A percentile compares a stretch with the other conserved stretches of the same genome.
phyloP scores from a whole-genome alignment of 2,797 vertebrate genomes.

The Poeciliopsis gracilis region DNA sequence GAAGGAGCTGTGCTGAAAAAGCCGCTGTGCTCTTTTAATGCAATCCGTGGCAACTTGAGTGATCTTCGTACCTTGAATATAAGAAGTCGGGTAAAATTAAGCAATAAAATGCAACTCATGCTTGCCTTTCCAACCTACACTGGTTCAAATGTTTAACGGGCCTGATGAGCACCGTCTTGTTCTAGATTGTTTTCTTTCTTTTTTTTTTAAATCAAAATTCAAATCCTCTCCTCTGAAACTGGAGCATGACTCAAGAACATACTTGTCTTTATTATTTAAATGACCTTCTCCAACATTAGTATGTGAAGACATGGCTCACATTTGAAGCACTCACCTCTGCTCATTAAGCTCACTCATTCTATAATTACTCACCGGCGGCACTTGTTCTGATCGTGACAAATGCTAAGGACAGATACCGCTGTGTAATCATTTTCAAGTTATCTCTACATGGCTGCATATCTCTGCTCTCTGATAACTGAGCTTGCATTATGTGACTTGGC shows the following conservation, averaged over 20 bases:
- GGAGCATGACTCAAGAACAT: conserved; percentile 61
- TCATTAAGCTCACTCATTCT: conserved; percentile 62
- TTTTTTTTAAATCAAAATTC: conserved; percentile 31
- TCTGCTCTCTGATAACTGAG: conserved; percentile 43
- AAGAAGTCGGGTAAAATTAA: conserved; percentile 37
- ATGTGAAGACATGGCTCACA: conserved; percentile 55
- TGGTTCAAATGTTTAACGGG: conserved; percentile 60
- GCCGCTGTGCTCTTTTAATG: neutral
- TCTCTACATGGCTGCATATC: conserved; percentile 43
- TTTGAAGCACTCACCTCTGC: conserved; percentile 63
- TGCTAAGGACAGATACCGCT: conserved; percentile 49
- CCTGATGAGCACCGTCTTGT: conserved; percentile 32
- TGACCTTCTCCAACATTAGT: conserved; percentile 60
- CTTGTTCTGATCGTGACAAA: conserved; percentile 54
- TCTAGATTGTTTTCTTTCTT: conserved; percentile 14
- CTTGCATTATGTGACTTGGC: conserved; percentile 34
- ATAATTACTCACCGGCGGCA: conserved; percentile 60
- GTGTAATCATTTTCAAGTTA: conserved; percentile 50
- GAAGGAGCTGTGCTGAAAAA: neutral
- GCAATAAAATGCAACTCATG: conserved; percentile 36
- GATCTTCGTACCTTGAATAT: conserved; percentile 22
- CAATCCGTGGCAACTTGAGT: conserved; percentile 29
- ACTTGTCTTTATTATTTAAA: conserved; percentile 63
- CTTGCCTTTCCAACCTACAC: conserved; percentile 41
- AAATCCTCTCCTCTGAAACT: conserved; percentile 58